Evolutionary conservation across 2,797 vertebrate species (phyloP), one percentile per base, ranked within the genome.

Genomic region (Scomberomorus guttatus): DNA sequence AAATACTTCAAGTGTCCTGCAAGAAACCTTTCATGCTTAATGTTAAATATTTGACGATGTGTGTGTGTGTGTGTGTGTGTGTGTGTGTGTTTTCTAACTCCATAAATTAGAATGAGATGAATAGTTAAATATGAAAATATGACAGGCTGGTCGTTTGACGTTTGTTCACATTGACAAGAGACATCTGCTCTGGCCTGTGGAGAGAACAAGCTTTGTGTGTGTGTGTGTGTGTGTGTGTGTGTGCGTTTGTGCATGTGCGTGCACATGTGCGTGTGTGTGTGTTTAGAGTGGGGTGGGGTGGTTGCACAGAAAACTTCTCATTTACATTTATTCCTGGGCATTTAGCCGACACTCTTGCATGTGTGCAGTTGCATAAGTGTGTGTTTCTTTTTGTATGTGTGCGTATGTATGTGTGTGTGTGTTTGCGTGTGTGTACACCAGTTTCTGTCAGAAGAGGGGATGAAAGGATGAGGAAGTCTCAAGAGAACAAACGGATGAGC

Each of bases 41-140:
- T 73, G 61, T 60, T 82, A 56, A 85, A 82, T 80, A 50, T 73
- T 48, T 75, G 57, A 80, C 3, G 3, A 25, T 14, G 22, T 70
- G 24, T 72, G 55, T 24, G 68, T 71, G 54, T 70, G 57, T 51
- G 56, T 77, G 61, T 66, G 60, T 65, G 67, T 63, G 55, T 74
- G 65, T 74, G 58, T 75, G 81, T 78, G 61, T 72, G 80, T 58
- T n/a, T 77, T 50, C 50, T 4, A 54, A 84, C 69, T 84, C 84
- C 90, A 92, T 91, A 88, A 93, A 93, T 93, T 91, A 87, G 82
- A 93, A 92, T 92, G 88, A 91, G 82, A 92, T 93, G 90, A 93
- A 93, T 93, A 93, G 90, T 89, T 92, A 92, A 93, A 91, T 91
- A 93, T 92, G 89, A 92, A 93, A 93, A 91, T 89, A 82, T 93